Evolutionary conservation across 2,888 invertebrate genomes (phyloP), one percentile per base, ranked within the genome.

Genomic region (Cremastinae sp.): DNA sequence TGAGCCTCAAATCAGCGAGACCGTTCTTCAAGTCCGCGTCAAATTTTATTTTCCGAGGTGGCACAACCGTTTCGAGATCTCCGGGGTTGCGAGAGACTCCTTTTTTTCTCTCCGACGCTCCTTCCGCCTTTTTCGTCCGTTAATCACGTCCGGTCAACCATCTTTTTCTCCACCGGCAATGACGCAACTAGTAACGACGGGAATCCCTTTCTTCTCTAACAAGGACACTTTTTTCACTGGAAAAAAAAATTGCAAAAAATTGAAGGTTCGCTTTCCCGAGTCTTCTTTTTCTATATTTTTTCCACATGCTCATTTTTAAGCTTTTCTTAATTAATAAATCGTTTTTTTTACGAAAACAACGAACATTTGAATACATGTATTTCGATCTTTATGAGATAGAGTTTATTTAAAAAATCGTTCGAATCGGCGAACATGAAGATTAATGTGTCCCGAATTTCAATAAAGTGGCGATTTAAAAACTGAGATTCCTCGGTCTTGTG

Each of bases 11-110:
- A 87, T 86, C 86, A 85, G 85, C 75, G 79, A 79, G 84, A 84
- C 28, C 28, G 84, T 85, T 87, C 88, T 88, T 87, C 86, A 88
- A 88, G 88, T 88, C 87, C 87, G 87, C 87, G 86, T 88, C 87
- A 87, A 87, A 88, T 88, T 88, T 88, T 87, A 87, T 83, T 84
- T 82, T 84, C 78, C 79, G 78, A 82, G 83, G 84, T 82, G 73
- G 80, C 78, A 69, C 78, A 74, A n/a, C 77, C 80, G 75, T 79
- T 81, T 80, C 80, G 79, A 70, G 76, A 73, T 34, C 9, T 36
- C 20, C 28, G 38, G 18, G 9, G 18, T 49, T 49, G 14, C 43
- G n/a, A 22, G n/a, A 22, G 45, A 45, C 5, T 45, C 68, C 16
- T 28, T 61, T 38, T 68, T 49, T 74, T 68, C 62, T 64, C 62